A percentile compares a stretch with the other conserved stretches of the same genome.
Evolutionary conservation across 2,797 vertebrate species (phyloP).

Genomic region (Dendrocincla tyrannina): DNA sequence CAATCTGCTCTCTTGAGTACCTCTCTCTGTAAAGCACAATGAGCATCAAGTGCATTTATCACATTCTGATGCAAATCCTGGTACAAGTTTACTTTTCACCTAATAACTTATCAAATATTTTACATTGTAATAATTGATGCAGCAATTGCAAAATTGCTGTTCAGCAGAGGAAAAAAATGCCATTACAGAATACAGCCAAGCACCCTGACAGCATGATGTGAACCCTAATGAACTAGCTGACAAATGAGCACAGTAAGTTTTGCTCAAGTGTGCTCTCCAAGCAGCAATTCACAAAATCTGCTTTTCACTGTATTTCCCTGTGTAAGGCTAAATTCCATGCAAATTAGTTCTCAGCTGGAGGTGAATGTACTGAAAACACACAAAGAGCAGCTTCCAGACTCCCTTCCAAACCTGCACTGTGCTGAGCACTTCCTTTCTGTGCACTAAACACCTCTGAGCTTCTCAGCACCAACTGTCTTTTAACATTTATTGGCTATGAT

Average conservation of each 20-base stretch:
- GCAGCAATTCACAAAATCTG: background rate
- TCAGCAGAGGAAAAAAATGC: conserved; percentile 7
- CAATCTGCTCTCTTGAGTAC: conserved; percentile 24
- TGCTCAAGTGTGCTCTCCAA: background rate
- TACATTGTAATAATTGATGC: conserved; percentile 22
- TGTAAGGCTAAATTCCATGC: background rate
- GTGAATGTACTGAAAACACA: background rate
- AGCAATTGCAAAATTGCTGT: background rate
- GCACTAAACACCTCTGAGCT: background rate
- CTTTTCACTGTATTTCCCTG: background rate
- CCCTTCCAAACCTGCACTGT: background rate
- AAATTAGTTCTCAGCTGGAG: background rate
- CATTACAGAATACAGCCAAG: conserved; percentile 37
- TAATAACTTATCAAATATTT: conserved; percentile 36
- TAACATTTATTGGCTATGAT: background rate
- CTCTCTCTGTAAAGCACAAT: conserved; percentile 7
- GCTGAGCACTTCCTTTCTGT: background rate
- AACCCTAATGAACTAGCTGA: conserved; percentile 40
- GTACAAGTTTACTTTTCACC: conserved; percentile 31
- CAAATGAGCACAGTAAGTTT: conserved; percentile 37
- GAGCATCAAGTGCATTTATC: conserved; percentile 54
- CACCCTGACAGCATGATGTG: background rate
- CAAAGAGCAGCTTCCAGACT: background rate
- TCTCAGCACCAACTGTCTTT: background rate
- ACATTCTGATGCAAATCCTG: conserved; percentile 20